Evolutionary conservation across 1,140 invertebrate species (phyloP), one percentile per base, ranked within the genome.

Genomic region (Panulirus ornatus): DNA sequence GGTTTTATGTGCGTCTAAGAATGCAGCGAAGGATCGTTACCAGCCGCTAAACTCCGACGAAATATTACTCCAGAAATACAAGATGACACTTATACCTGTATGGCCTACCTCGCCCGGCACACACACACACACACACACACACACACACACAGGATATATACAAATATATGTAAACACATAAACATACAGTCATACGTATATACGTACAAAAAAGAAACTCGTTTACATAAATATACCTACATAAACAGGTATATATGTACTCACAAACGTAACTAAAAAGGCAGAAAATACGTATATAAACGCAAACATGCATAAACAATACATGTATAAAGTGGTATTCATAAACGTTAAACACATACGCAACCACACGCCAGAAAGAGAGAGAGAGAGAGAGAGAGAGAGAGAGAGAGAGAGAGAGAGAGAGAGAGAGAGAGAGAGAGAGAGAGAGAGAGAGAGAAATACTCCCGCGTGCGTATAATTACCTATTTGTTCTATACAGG

Each of bases 381-480:
- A 11, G 16, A 8, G 51, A 8, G 11, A 1, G 51, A 0, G 16
- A 54, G 51, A 54, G 51, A 54, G 51, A 54, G 51, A 54, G 5
- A 54, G 51, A 5, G 51, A 54, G 51, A 54, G 51, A 54, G 51
- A 54, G 51, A 54, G 51, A 54, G 51, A 54, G 51, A 54, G 58
- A 27, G 58, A 63, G n/a, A 63, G 9, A 66, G 38, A 78, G 19
- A 5, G 51, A 54, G 51, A 54, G 51, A 54, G 51, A 54, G 51
- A 54, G 51, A 54, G 51, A 54, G 51, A 54, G 58, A 27, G 58
- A 63, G n/a, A 63, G 9, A 66, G 38, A 78, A 14, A 78, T 78
- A 78, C 40, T 47, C 75, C 75, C 3, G n/a, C 5, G 58, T 27
- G n/a, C 44, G 36, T 47, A 78, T 78, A 47, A 78, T 78, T n/a